These are phyloP conservation scores for Arizona elegans DNA, from an alignment of 2,113 vertebrate species.

Conservation along the genomic window DNA sequence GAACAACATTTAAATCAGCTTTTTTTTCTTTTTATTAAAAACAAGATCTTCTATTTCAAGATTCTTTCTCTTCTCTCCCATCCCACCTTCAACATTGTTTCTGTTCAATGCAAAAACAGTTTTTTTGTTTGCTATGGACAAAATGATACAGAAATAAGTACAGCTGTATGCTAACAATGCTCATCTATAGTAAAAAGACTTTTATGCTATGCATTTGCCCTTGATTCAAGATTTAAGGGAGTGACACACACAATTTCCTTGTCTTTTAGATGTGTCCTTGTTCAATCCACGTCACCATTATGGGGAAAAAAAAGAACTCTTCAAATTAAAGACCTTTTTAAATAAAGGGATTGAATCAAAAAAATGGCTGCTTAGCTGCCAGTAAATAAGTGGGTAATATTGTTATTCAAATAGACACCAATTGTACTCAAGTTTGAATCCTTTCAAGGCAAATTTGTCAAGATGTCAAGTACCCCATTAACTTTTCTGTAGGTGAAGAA, in stretches of 20 bases:
- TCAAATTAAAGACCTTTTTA: conserved; percentile 15
- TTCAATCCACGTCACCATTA: neutral
- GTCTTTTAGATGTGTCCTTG: neutral
- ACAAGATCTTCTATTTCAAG: neutral
- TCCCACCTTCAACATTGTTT: neutral
- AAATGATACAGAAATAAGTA: neutral
- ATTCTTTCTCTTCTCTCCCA: neutral
- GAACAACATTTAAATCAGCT: neutral
- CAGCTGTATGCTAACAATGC: neutral
- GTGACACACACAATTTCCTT: neutral
- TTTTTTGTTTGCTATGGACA: neutral
- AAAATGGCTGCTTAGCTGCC: conserved; percentile 1
- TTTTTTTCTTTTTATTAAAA: neutral
- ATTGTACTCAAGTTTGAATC: neutral
- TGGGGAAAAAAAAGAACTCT: neutral
- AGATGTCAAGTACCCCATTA: neutral
- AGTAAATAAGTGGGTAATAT: neutral
- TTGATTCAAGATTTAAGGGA: neutral
- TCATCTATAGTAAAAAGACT: neutral
- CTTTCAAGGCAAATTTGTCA: conserved; percentile 18
- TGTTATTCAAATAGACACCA: conserved; percentile 4
- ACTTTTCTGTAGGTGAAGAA: neutral
- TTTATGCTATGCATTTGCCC: neutral
- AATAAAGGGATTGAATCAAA: conserved; percentile 8
- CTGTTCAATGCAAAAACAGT: neutral